Conservation (phyloP, 2,888 invertebrate species). For the Chloroclysta siterata region DNA sequence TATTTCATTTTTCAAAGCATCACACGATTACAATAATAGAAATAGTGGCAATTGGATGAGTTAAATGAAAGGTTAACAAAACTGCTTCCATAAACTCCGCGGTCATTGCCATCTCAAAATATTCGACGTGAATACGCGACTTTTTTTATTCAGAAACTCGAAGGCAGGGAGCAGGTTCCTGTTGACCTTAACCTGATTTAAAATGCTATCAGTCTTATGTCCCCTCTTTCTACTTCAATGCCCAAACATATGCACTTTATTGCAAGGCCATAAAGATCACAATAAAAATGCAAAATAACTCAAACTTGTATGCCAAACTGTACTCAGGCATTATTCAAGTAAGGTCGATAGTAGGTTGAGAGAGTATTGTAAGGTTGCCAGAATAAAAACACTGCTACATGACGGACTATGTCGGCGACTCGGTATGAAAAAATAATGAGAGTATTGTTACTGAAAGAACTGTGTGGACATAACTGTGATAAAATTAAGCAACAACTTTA, state of each 20-base stretch:
- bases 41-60: no score
- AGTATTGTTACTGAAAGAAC: constrained; percentile 69
- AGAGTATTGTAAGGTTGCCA: constrained; percentile 51
- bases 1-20: background rate
- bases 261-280: constrained; percentile 43
- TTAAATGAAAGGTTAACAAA: no score
- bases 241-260: constrained; percentile 39
- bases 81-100: constrained; percentile 4
- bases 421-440: constrained; percentile 80
- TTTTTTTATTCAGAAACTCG: constrained; percentile 1
- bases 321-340: constrained; percentile 13
- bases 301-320: constrained; percentile 8
- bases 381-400: constrained; percentile 65
- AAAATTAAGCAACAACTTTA: background rate
- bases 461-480: constrained; percentile 49
- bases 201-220: constrained; percentile 73
- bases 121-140: constrained; percentile 4
- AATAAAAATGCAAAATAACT: constrained; percentile 46
- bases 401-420: constrained; percentile 71
- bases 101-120: constrained; percentile 27
- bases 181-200: constrained; percentile 83
- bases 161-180: constrained; percentile 43
- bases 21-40: no score
- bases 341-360: constrained; percentile 33
- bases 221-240: constrained; percentile 40